Conservation (phyloP, 2,797 vertebrate genomes). For the Chanos chanos region DNA sequence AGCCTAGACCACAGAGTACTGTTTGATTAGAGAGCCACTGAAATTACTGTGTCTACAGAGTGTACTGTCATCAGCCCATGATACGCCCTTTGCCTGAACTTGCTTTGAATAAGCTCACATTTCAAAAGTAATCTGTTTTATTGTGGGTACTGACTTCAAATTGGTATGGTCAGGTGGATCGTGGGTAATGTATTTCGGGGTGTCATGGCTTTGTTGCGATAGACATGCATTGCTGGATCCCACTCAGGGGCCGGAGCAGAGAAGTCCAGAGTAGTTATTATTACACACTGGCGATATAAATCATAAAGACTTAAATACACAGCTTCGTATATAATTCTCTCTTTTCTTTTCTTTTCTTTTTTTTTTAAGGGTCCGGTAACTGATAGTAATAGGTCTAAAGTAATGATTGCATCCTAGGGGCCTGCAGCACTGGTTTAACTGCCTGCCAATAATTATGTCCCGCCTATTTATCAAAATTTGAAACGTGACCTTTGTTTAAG, state of each 20-base stretch:
- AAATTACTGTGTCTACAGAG: conserved; percentile 6
- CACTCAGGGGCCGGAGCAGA: no score
- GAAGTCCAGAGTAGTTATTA: conserved; percentile 60
- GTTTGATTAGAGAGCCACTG: neutral
- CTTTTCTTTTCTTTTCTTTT: no score
- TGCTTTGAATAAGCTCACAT: conserved; percentile 40
- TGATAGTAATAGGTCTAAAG: conserved; percentile 58
- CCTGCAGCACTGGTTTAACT: conserved; percentile 27
- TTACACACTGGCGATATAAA: conserved; percentile 61
- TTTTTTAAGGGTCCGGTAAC: no score
- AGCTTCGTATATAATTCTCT: no score
- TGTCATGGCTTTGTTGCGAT: no score
- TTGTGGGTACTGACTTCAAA: conserved; percentile 41
- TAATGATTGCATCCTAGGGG: conserved; percentile 52
- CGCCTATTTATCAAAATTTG: conserved; percentile 54
- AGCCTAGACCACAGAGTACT: neutral
- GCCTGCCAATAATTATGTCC: conserved; percentile 49
- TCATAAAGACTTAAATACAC: conserved; percentile 58
- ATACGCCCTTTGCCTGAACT: conserved; percentile 24
- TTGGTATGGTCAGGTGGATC: conserved; percentile 25
- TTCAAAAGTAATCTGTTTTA: conserved; percentile 39
- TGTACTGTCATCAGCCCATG: conserved; percentile 29
- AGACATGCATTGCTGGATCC: no score
- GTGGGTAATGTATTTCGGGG: no score
- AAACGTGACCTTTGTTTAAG: conserved; percentile 30